Base-by-base conservation (phyloP, 2,113 vertebrate species). In the Macaca nemestrina region DNA sequence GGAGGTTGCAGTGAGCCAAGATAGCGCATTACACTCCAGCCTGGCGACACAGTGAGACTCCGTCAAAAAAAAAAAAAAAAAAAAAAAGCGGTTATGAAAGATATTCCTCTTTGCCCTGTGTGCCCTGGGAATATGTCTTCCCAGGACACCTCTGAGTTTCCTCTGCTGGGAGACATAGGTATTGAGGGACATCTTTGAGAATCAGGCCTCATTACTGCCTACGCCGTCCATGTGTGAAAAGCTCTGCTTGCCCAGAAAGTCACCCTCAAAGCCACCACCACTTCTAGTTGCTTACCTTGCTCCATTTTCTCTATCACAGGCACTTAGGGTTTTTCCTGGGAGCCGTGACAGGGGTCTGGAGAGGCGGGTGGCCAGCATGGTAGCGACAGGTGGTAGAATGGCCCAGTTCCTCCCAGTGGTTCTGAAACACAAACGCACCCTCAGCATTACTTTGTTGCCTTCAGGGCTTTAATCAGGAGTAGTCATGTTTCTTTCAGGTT, bases 391-490 rank as follows among this genome's bases (percentile, higher is more conserved):
- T 7, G 80, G 64, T 8, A 45, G 84, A 40, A 90, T 5, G 68
- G 70, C 80, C 59, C 20, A 40, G 85, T 81, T 97, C 79, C 61
- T 97, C 91, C 83, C 25, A 35, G 95, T 2, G 9, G 50, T 22
- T 98, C 98, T 99, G 98, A 95, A 98, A 99, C 16, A 98, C 64
- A 98, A 98, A 96, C 72, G 32, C 32, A 94, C 11, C 73, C 81
- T 97, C 83, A 95, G 43, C 18, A 84, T 97, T 7, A 85, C 67
- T 8, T 93, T 95, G 81, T 68, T 90, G 89, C 30, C 32, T 59
- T 73, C 61, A 12, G 23, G 32, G 50, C 14, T 40, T 78, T 30
- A 35, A 57, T 23, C 30, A 20, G 17, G 17, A 84, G 3, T 1
- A 25, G 48, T 35, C 70, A 18, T 59, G 72, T 79, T 89, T n/a